Evolutionary conservation across 2,797 vertebrate genomes (phyloP).

Genomic region (Delichon dasypus): DNA sequence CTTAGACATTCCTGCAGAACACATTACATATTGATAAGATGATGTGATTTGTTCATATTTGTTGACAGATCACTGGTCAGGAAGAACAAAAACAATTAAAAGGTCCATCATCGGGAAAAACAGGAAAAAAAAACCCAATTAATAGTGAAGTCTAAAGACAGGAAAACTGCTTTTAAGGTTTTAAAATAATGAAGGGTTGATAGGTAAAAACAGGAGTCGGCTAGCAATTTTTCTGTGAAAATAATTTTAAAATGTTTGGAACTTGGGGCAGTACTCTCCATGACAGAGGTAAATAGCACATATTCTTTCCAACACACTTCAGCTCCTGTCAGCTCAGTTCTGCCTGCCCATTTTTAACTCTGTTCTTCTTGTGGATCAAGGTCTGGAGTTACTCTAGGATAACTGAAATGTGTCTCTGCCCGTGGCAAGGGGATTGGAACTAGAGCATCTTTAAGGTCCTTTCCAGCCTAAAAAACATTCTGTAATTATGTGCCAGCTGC

Average conservation of each 20-base stretch:
- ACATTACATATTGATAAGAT: neutral
- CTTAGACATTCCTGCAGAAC: neutral
- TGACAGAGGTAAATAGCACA: neutral
- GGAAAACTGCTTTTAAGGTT: neutral
- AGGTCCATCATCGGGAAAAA: neutral
- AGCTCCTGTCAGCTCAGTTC: neutral
- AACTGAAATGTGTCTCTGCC: neutral
- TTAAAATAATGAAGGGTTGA: neutral
- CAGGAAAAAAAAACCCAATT: rapidly evolving
- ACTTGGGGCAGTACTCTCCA: neutral
- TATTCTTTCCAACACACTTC: neutral
- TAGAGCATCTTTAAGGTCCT: neutral
- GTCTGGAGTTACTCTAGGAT: neutral
- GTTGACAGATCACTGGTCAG: neutral
- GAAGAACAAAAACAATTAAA: neutral
- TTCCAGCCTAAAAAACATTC: neutral
- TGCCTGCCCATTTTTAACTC: neutral
- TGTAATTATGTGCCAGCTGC: neutral
- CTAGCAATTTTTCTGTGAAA: neutral
- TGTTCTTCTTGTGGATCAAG: neutral
- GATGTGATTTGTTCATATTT: neutral
- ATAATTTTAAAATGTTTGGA: neutral
- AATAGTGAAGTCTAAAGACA: neutral
- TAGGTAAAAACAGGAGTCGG: neutral
- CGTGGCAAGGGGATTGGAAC: neutral